Base-by-base conservation (phyloP, 1,140 invertebrate species). In the Temnothorax longispinosus region DNA sequence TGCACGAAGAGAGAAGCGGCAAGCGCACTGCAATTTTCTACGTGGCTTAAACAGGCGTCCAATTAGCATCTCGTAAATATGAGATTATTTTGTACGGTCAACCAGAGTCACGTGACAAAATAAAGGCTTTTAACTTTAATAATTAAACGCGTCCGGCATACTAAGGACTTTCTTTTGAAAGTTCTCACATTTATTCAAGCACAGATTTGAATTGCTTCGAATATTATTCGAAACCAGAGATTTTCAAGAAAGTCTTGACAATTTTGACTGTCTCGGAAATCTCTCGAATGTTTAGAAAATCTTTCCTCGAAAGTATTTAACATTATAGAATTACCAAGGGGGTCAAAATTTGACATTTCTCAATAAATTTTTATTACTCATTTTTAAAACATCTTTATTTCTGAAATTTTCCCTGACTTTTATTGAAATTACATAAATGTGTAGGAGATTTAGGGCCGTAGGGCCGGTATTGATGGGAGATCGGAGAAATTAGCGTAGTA, bases 51-150 rank as follows among this genome's bases (percentile, higher is more conserved):
- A 38, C 18, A 38, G 11, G 3, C 32, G 27, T 35, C 3, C 18
- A 60, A 80, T 80, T 54, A 65, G n/a, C 44, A 38, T 80, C 44
- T 80, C 10, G 13, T 41, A 69, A 47, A 69, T 71, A 44, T 11
- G 35, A 27, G 11, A 32, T 69, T 41, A 50, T 27, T 56, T 32
- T 18, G 15, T 32, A 18, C 54, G 35, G 47, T 27, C 56, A 27
- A 10, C 5, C 38, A 5, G 6, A 15, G 41, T 3, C 6, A 27
- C 27, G 27, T 18, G 5, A 41, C 5, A n/a, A 32, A 2, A 52
- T 64, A 64, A 58, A 58, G 41, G 32, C 5, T 13, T 21, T 27
- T 21, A 21, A 32, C 35, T 38, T 58, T 41, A 27, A 35, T 21
- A 5, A 69, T 74, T 35, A 54, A 74, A 35, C 47, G 69, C 47